Evolutionary conservation across 1,140 invertebrate species (phyloP), one percentile per base, ranked within the genome.

Genomic region (Drosophila subobscura): DNA sequence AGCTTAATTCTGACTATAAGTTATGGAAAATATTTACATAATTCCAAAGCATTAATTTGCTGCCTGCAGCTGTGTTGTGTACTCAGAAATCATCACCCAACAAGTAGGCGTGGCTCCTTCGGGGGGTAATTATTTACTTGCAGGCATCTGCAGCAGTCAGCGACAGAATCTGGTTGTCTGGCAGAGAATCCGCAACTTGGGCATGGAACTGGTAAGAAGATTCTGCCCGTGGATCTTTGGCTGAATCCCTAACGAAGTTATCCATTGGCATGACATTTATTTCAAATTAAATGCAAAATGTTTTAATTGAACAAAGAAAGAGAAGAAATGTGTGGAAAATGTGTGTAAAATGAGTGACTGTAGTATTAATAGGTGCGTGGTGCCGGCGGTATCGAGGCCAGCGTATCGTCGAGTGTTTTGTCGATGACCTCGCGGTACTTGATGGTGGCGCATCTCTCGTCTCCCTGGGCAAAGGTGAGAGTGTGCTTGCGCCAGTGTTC

Each of bases 401-500:
- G 96, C 42, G 95, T 93, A 61, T 94, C 92, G 89, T 98, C 95
- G 47, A 99, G 92, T 0, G 98, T 97, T 6, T 94, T 90, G 91
- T 99, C 98, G 75, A 98, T 98, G 0, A 99, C 98, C 2, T 97
- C 96, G 74, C 98, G 93, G 90, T 97, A 99, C 0, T 94, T 92
- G 20, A 99, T 94, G 2, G 86, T 93, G 0, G 98, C 97, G 83
- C 97, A 94, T 72, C 97, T 97, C 64, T 93, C 94, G 29, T 93
- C 92, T 4, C 92, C 55, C 75, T 98, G 93, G 1, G 97, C 92
- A 56, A 92, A 93, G 1, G 96, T 95, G 2, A 99, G 81, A 0
- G 97, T 98, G 90, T 99, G 98, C 86, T 99, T 99, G 60, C 98
- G 94, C 98, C 98, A 99, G 89, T 99, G 98, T 73, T 99, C 91